Conservation (phyloP, 2,113 vertebrate species). For the Panurus biarmicus region DNA sequence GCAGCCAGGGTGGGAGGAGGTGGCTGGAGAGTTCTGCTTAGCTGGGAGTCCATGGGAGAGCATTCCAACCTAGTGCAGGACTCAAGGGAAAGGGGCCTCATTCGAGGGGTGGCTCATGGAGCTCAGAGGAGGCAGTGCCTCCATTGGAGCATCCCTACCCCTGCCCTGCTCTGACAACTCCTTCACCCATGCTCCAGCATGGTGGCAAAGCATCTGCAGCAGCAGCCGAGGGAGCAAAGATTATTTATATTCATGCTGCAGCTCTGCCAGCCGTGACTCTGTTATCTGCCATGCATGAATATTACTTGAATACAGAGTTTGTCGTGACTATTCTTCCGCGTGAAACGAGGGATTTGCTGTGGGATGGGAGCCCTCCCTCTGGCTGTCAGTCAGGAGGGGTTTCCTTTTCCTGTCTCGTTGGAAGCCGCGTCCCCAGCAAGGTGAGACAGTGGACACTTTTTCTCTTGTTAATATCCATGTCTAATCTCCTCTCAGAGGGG, state of each 20-base stretch:
- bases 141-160: fast-evolving
- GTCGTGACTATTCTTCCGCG: constrained; percentile 43
- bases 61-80: neutral
- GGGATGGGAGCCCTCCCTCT: constrained; percentile 52
- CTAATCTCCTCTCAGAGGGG: constrained; percentile 66
- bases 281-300: constrained; percentile 48
- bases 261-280: constrained; percentile 51
- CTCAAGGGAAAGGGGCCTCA: fast-evolving
- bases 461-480: constrained; percentile 67
- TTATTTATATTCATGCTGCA: constrained; percentile 41
- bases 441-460: constrained; percentile 66
- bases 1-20: neutral
- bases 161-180: neutral
- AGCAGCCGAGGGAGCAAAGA: neutral
- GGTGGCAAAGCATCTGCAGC: neutral
- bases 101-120: neutral
- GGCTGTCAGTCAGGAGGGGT: constrained; percentile 51
- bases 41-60: neutral
- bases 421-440: constrained; percentile 47
- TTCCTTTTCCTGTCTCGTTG: constrained; percentile 58
- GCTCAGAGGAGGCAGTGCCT: neutral
- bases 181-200: neutral
- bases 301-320: constrained; percentile 43
- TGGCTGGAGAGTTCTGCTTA: neutral
- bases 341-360: constrained; percentile 50